A percentile compares a stretch with the other conserved stretches of the same genome.
These are phyloP conservation scores for Mactra quadrangularis DNA, from an alignment of 1,140 invertebrate genomes.

Conservation along the genomic window DNA sequence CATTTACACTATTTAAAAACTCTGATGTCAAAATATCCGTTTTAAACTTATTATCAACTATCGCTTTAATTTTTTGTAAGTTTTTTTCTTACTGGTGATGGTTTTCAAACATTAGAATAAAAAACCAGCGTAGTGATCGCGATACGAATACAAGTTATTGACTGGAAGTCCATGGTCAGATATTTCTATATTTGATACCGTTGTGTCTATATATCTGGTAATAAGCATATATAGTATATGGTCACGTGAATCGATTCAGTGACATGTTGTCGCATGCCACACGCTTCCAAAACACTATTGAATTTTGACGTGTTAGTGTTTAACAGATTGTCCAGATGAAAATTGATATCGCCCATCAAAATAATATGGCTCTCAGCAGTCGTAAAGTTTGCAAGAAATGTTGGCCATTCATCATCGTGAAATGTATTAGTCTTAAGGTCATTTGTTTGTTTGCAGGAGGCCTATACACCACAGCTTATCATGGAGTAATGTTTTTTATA, in stretches of 20 bases:
- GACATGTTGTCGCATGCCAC: slow-evolving; percentile 52
- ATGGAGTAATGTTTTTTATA: slow-evolving; percentile 11
- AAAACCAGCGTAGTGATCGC: slow-evolving; percentile 16
- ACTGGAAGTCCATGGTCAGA: slow-evolving; percentile 17
- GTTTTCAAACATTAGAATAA: not conserved
- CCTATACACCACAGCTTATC: slow-evolving; percentile 33
- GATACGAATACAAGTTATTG: not conserved
- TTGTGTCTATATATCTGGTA: slow-evolving; percentile 45
- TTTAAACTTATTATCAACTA: slow-evolving; percentile 2
- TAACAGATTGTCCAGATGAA: slow-evolving; percentile 1
- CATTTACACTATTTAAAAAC: not conserved
- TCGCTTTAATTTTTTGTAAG: slow-evolving; percentile 14
- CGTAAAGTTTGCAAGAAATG: slow-evolving; percentile 5
- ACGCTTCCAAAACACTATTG: slow-evolving; percentile 7
- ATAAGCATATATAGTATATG: slow-evolving; percentile 50
- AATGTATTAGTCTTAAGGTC: slow-evolving; percentile 25
- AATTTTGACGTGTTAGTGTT: not conserved
- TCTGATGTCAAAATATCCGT: slow-evolving; percentile 7
- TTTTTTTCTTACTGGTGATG: slow-evolving; percentile 8
- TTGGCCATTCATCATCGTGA: slow-evolving; percentile 35
- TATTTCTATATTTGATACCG: slow-evolving; percentile 4
- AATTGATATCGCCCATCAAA: slow-evolving; percentile 20
- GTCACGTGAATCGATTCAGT: slow-evolving; percentile 26
- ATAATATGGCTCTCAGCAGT: slow-evolving; percentile 36
- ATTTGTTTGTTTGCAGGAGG: slow-evolving; percentile 12